These are phyloP conservation scores for Hyperoodon ampullatus DNA, from an alignment of 2,113 vertebrate genomes.

Conservation along the genomic window DNA sequence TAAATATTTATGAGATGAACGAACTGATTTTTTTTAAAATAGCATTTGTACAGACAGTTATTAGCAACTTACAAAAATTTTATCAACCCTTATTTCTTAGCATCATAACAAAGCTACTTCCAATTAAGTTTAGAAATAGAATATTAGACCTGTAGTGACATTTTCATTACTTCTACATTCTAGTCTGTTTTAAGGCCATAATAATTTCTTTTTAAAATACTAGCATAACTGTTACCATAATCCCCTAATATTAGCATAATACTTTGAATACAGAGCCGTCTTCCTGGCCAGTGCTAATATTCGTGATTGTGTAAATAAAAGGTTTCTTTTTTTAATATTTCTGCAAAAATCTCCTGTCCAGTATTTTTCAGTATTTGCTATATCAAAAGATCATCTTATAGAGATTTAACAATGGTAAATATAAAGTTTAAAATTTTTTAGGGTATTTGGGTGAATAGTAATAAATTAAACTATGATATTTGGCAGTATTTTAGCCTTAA, in stretches of 20 bases:
- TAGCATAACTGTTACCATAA: neutral
- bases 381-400: neutral
- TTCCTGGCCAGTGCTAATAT: neutral
- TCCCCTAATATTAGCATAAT: neutral
- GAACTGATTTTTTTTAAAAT: neutral
- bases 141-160: neutral
- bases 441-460: neutral
- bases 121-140: constrained; percentile 31
- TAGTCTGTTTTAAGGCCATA: constrained; percentile 7
- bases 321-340: neutral
- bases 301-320: neutral
- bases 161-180: constrained; percentile 3
- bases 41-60: neutral
- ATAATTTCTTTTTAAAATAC: constrained; percentile 36
- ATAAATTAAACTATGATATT: neutral
- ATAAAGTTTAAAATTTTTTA: constrained; percentile 24
- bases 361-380: constrained; percentile 23
- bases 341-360: neutral
- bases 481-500: constrained; percentile 48
- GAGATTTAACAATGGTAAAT: constrained; percentile 31
- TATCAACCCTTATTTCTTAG: constrained; percentile 27
- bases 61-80: constrained; percentile 33
- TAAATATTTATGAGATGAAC: constrained; percentile 37
- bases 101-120: constrained; percentile 50
- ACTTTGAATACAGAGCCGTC: constrained; percentile 25